phyloP scores from a whole-genome alignment of 2,797 vertebrate species.

The Centroberyx gerrardi region DNA sequence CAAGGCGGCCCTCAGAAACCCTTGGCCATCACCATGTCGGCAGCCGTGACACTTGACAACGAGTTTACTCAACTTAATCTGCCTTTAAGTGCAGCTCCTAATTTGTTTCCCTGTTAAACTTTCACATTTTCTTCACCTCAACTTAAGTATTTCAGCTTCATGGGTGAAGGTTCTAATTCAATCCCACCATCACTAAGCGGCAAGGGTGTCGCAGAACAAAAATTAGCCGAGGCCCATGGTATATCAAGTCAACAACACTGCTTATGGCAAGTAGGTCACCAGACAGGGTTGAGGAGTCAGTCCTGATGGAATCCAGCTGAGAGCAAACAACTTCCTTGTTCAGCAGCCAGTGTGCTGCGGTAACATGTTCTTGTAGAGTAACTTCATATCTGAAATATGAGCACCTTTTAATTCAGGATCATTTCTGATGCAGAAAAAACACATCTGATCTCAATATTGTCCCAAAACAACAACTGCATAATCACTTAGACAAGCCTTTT shows the following conservation, averaged over 20 bases:
- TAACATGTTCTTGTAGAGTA: constrained; percentile 31
- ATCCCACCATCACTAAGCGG: neutral
- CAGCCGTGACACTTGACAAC: constrained; percentile 45
- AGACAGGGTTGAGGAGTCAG: constrained; percentile 49
- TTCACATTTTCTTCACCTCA: constrained; percentile 29
- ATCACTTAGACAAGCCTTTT: neutral
- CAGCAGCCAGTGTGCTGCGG: constrained; percentile 42
- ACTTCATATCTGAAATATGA: constrained; percentile 44
- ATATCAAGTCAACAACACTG: constrained; percentile 50
- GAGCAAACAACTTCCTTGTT: constrained; percentile 63
- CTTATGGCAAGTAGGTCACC: constrained; percentile 72
- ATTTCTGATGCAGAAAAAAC: constrained; percentile 10
- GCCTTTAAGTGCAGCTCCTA: constrained; percentile 41
- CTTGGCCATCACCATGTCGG: constrained; percentile 34
- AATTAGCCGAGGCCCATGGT: constrained; percentile 43
- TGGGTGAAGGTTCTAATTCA: neutral
- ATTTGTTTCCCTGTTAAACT: constrained; percentile 44
- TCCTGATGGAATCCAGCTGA: constrained; percentile 69
- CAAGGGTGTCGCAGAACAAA: neutral
- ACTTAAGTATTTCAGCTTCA: neutral
- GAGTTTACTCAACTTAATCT: constrained; percentile 60
- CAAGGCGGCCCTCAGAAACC: constrained; percentile 27
- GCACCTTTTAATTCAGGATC: constrained; percentile 21
- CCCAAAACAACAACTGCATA: neutral
- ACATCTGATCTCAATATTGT: neutral